Evolutionary conservation across 2,888 invertebrate species (phyloP).

Genomic region (Philonicus albiceps): DNA sequence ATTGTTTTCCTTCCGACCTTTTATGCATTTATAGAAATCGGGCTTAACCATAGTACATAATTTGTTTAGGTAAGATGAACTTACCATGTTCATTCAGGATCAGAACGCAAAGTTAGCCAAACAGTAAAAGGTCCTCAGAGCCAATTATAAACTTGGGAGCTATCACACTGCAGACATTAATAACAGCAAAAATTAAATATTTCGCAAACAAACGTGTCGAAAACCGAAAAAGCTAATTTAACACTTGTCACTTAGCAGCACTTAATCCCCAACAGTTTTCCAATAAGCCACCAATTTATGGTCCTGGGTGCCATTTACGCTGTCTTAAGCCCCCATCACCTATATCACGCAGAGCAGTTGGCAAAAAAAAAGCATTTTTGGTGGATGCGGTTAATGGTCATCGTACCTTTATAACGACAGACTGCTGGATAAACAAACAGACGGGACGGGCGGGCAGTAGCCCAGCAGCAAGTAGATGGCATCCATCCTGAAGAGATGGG

Average conservation of each 20-base stretch:
- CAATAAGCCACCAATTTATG: slow-evolving; percentile 54
- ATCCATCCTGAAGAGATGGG: slow-evolving; percentile 2
- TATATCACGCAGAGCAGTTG: slow-evolving; percentile 20
- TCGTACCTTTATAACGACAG: slow-evolving; percentile 30
- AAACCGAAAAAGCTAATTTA: slow-evolving; percentile 53
- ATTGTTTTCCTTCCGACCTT: no score
- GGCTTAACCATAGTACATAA: not conserved
- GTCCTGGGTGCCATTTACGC: slow-evolving; percentile 39
- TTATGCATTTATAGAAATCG: no score
- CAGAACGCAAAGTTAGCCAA: not conserved
- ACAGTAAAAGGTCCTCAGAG: not conserved
- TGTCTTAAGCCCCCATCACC: slow-evolving; percentile 33
- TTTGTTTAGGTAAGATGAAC: not conserved
- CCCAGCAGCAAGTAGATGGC: slow-evolving; percentile 11
- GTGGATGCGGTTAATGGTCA: slow-evolving; percentile 34
- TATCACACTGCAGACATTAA: not conserved
- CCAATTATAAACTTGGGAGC: slow-evolving; percentile 15
- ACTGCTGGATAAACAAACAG: slow-evolving; percentile 34
- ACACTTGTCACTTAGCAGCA: slow-evolving; percentile 52
- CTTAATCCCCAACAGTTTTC: slow-evolving; percentile 49
- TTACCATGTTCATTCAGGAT: not conserved
- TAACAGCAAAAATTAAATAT: slow-evolving; percentile 24
- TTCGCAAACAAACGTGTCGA: slow-evolving; percentile 49
- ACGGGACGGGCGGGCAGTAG: not conserved
- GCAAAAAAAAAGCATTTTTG: slow-evolving; percentile 17